Evolutionary conservation across 2,888 invertebrate species (phyloP), one percentile per base, ranked within the genome.

Genomic region (Callosobruchus maculatus): DNA sequence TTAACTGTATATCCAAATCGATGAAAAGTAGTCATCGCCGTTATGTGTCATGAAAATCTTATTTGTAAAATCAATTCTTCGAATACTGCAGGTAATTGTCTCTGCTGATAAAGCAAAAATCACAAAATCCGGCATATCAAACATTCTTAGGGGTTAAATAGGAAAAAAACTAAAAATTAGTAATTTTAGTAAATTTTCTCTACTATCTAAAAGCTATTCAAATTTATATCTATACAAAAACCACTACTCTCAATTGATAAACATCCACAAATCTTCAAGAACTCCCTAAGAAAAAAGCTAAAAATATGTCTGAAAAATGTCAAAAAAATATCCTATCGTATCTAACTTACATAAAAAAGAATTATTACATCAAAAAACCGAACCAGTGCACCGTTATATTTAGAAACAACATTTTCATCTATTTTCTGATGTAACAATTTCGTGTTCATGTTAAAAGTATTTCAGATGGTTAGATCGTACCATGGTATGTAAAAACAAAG

Each of bases 281-380:
- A 73, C 77, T 77, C 72, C 80, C 78, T 80, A 80, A 79, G 76
- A 80, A 80, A n/a, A 74, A 81, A 82, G 81, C 81, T 80, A 74
- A 76, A 77, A 80, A 77, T 75, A 79, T 81, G 77, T 79, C 77
- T 78, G 79, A 75, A 73, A n/a, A 49, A 7, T 73, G 31, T 70
- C 70, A 70, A 71, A 71, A 66, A 22, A 30, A 30, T 18, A 3
- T 49, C 13, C 49, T 49, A 49, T 49, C 49, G 1, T n/a, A 7
- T 49, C 49, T 49, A 49, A 49, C 49, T 18, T 49, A 49, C 13
- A 49, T 49, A 13, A 49, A 13, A 49, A 49, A 49, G 2, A 49
- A 49, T 49, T 49, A 49, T 49, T 49, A 49, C 49, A 49, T 49
- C 49, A 49, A 49, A 49, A 7, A 49, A 49, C 49, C 49, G n/a